Conservation (phyloP, 2,888 invertebrate species). For the Nephrotoma appendiculata region DNA sequence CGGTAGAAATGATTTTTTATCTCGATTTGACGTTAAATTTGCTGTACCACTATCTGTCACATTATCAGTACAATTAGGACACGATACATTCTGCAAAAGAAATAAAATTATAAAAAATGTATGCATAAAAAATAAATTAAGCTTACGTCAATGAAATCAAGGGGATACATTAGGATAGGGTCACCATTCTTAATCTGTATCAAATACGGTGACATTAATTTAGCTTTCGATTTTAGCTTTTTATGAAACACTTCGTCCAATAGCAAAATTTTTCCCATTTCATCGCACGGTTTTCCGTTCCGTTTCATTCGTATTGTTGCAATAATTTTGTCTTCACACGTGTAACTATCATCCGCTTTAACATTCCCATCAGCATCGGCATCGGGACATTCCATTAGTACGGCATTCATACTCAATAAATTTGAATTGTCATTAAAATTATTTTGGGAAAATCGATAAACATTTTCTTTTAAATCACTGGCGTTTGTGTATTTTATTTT, state of each 20-base stretch:
- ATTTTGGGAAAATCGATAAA: background rate
- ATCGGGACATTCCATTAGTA: slow-evolving; percentile 16
- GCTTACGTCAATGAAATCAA: slow-evolving; percentile 19
- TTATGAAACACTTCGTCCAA: slow-evolving; percentile 20
- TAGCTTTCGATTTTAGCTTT: slow-evolving; percentile 15
- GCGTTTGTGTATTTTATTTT: background rate
- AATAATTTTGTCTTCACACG: slow-evolving; percentile 18
- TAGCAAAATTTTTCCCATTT: slow-evolving; percentile 15
- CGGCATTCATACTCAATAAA: slow-evolving; percentile 11
- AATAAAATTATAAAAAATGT: background rate
- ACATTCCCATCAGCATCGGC: background rate
- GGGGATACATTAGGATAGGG: slow-evolving; percentile 20
- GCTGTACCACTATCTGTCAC: background rate
- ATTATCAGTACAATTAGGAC: background rate
- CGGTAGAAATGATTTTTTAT: background rate
- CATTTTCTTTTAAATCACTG: background rate
- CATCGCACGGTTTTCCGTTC: slow-evolving; percentile 8
- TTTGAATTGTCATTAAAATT: background rate
- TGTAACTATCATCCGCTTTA: background rate
- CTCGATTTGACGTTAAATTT: background rate
- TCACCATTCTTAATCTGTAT: slow-evolving; percentile 20
- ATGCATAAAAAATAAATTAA: background rate
- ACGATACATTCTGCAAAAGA: background rate
- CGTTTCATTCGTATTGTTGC: slow-evolving; percentile 18
- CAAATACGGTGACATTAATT: slow-evolving; percentile 20